Conservation (phyloP, 2,888 invertebrate species). For the Ophion costatus region DNA sequence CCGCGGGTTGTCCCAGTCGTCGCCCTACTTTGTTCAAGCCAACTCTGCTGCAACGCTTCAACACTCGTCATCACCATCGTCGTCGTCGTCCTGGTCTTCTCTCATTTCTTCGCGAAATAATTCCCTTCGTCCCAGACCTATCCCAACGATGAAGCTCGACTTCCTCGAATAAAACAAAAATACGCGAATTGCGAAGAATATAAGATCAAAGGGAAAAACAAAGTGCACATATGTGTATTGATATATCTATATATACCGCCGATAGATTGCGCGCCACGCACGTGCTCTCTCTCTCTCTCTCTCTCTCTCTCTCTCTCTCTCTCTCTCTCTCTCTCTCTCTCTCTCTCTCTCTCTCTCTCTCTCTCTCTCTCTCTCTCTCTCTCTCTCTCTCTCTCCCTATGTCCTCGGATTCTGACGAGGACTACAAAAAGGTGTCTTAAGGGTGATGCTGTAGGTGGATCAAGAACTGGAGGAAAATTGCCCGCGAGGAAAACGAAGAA, state of each 20-base stretch:
- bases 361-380: too few relatives aligned
- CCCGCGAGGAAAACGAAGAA: neutral
- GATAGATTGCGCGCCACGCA: too few relatives aligned
- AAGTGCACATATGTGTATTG: neutral
- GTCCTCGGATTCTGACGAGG: neutral
- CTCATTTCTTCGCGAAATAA: neutral
- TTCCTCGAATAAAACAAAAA: neutral
- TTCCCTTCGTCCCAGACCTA: neutral
- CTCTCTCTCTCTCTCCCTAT: too few relatives aligned
- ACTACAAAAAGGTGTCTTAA: neutral
- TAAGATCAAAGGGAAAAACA: neutral
- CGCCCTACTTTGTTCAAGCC: conserved; percentile 83
- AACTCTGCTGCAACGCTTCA: conserved; percentile 74
- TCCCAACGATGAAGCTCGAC: neutral
- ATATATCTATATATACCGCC: neutral
- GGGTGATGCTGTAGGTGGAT: neutral
- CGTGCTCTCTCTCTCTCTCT: neutral
- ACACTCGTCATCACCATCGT: conserved; percentile 66
- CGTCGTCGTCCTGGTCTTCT: conserved; percentile 17
- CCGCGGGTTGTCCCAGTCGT: conserved; percentile 82
- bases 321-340: neutral
- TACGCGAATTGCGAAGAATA: neutral
- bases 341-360: neutral
- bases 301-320: neutral
- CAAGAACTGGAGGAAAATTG: neutral